Conservation (phyloP, 1,140 invertebrate genomes). For the Monomorium pharaonis region DNA sequence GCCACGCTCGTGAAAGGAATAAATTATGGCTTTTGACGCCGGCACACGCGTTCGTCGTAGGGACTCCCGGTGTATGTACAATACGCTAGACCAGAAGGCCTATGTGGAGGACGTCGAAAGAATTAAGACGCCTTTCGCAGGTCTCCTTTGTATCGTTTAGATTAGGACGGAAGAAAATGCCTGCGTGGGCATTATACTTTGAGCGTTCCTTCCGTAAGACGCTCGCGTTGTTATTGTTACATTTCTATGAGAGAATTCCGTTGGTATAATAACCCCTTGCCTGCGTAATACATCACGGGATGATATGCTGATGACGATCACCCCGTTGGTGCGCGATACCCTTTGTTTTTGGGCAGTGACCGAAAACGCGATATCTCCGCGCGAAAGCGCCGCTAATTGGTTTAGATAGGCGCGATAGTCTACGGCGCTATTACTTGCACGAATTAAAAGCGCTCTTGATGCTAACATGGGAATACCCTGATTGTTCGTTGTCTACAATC, state of each 20-base stretch:
- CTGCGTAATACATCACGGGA: slow-evolving; percentile 7
- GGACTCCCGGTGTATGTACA: background rate
- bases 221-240: slow-evolving; percentile 14
- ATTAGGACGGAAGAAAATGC: background rate
- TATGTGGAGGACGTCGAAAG: background rate
- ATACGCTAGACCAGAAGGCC: background rate
- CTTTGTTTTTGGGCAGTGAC: slow-evolving; percentile 70
- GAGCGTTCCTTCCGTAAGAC: background rate
- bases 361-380: slow-evolving; percentile 61
- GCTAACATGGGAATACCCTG: slow-evolving; percentile 68
- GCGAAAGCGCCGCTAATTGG: slow-evolving; percentile 69
- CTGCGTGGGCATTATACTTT: background rate
- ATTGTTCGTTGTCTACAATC: slow-evolving; percentile 62
- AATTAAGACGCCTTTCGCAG: background rate
- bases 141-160: background rate
- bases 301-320: slow-evolving; percentile 30
- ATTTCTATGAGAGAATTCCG: slow-evolving; percentile 36
- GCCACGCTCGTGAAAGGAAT: slow-evolving; percentile 10
- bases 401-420: slow-evolving; percentile 61
- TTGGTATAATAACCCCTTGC: slow-evolving; percentile 21
- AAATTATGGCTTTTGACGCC: background rate
- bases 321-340: slow-evolving; percentile 24
- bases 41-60: background rate
- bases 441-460: slow-evolving; percentile 71
- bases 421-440: slow-evolving; percentile 61